Base-by-base conservation (phyloP, 1,140 invertebrate genomes). In the Leptonema lineaticorne region DNA sequence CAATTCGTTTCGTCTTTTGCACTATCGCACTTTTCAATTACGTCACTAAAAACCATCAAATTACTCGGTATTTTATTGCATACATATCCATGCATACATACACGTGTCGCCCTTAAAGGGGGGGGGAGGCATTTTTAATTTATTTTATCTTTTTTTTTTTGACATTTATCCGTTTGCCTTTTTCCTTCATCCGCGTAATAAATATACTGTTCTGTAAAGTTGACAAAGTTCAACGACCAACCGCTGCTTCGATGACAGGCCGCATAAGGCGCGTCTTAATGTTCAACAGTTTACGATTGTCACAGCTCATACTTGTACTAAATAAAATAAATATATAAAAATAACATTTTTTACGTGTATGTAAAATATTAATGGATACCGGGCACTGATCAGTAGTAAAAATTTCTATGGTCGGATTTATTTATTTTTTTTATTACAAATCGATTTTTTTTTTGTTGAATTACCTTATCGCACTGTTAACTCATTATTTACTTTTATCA, bases 161-260 rank as follows among this genome's bases (percentile, higher is more conserved):
- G 22, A 11, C 2, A 2, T 53, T 45, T 14, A 33, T 45, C 11
- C 14, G 14, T 45, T 53, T 26, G 50, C n/a, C 22, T 22, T n/a
- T 45, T 45, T 9, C 11, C 37, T 16, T 45, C 37, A 22, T 53
- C 22, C 50, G 27, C 27, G 20, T 53, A 14, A 26, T n/a, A n/a
- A 53, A 53, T 53, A 33, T 33, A 22, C 14, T 7, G 50, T 53
- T n/a, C 22, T 5, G n/a, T n/a, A n/a, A n/a, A n/a, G n/a, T n/a
- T 20, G 3, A 50, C 46, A 53, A n/a, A 53, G 50, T 53, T 53
- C 50, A 53, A 53, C 50, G 50, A 53, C 50, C 50, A 53, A 53
- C 3, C 46, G 46, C 11, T 33, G 5, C 5, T 16, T 9, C 11
- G 37, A 41, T 2, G 37, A 41, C n/a, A n/a, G n/a, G n/a, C n/a